Evolutionary conservation across 2,113 vertebrate genomes (phyloP).

Genomic region (Lontra canadensis): DNA sequence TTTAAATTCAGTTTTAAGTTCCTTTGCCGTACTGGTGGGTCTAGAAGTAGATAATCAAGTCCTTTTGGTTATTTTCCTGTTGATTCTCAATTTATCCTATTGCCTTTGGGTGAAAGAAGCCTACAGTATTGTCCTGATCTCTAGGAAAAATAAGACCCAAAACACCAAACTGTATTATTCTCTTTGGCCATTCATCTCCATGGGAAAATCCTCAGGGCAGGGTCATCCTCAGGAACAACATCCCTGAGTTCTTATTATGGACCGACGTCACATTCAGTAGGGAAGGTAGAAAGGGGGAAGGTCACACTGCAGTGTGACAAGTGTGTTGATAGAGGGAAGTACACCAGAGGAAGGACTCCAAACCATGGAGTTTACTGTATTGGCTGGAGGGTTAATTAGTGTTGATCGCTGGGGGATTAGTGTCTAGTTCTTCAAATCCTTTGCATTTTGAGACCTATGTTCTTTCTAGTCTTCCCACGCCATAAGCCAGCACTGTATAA

Average conservation of each 20-base stretch:
- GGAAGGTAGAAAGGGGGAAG: not conserved
- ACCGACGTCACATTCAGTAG: not conserved
- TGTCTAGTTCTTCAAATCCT: not conserved
- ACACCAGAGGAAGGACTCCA: not conserved
- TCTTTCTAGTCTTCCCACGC: not conserved
- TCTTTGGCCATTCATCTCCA: not conserved
- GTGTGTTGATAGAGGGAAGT: not conserved
- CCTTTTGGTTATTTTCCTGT: not conserved
- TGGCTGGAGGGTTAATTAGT: not conserved
- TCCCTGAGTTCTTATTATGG: not conserved
- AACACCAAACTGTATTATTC: not conserved
- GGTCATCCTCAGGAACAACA: not conserved
- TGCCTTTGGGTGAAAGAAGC: not conserved
- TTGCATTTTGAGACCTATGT: not conserved
- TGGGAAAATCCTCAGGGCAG: not conserved
- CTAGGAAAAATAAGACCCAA: not conserved
- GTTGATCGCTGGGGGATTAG: not conserved
- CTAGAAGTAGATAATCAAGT: not conserved
- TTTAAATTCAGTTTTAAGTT: not conserved
- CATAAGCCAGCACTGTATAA: not conserved
- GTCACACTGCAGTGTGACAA: not conserved
- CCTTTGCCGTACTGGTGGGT: not conserved
- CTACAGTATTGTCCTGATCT: not conserved
- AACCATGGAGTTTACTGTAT: not conserved
- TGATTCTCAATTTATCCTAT: not conserved